Percentiles rank a stretch among this genome's conserved stretches.
Conservation (phyloP, 2,113 vertebrate species). For the human (Homo sapiens) region GRCh38 chr3:55778501-55779000, state of each 20-base stretch:
- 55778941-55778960: background rate
- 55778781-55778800: background rate
- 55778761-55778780: background rate
- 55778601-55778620: background rate
- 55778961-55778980: background rate
- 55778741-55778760: background rate
- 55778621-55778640: background rate
- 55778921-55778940: background rate
- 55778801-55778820: background rate
- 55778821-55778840: background rate
- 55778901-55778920: background rate
- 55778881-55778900: background rate
- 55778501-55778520: background rate
- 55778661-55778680: background rate
- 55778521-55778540: background rate
- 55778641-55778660: background rate
- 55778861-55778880: slow-evolving; percentile 7
- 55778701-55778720: background rate
- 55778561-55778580: background rate
- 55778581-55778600: background rate
- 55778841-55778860: background rate
- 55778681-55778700: background rate
- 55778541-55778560: background rate
- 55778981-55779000: background rate
- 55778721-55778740: background rate